Percentiles rank a stretch among this genome's conserved stretches.
Conservation (phyloP, 1,140 invertebrate species). For the Copidosoma floridanum region DNA sequence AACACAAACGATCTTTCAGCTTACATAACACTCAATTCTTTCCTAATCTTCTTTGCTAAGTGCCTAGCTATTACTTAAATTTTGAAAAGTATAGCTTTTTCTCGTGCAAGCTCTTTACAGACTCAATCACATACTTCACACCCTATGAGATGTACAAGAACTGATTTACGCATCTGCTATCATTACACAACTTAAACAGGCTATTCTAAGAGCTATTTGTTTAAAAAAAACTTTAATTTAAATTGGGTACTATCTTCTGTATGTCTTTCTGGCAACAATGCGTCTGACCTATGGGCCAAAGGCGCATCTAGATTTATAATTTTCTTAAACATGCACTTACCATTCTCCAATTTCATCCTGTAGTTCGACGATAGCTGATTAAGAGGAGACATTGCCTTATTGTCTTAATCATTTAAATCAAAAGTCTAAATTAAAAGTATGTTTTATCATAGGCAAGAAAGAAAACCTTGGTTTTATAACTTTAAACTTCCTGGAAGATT, state of each 20-base stretch:
- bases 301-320: not conserved
- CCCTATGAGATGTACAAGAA: not conserved
- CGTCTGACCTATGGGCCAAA: not conserved
- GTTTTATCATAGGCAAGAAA: not conserved
- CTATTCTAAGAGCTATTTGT: not conserved
- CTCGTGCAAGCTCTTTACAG: not conserved
- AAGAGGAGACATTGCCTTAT: not conserved
- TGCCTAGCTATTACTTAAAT: not conserved
- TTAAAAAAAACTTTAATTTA: not conserved
- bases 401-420: not conserved
- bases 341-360: not conserved
- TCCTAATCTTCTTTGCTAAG: not conserved
- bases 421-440: not conserved
- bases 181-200: not conserved
- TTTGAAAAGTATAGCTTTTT: not conserved
- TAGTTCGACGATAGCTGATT: not conserved
- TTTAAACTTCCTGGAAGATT: slow-evolving; percentile 18
- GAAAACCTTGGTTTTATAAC: slow-evolving; percentile 21
- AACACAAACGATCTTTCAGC: too few relatives aligned
- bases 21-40: not conserved
- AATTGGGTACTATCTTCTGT: too few relatives aligned
- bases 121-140: not conserved
- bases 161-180: not conserved
- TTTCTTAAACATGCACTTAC: not conserved
- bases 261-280: not conserved